Evolutionary conservation across 2,797 vertebrate genomes (phyloP).

Genomic region (Pangasius sanitwongsei): DNA sequence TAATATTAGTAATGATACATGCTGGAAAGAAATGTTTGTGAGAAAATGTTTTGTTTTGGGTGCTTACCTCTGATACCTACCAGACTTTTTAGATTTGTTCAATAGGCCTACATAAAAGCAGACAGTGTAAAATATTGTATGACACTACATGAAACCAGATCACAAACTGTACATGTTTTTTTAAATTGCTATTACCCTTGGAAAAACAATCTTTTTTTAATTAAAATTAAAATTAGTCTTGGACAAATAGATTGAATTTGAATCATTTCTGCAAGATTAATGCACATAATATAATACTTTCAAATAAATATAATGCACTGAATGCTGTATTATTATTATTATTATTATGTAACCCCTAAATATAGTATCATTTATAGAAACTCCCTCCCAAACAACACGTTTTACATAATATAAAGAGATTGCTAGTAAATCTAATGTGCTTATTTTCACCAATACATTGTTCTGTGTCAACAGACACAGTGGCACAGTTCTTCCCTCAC

Average conservation of each 20-base stretch:
- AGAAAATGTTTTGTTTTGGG: conserved; percentile 69
- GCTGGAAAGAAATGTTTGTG: conserved; percentile 78
- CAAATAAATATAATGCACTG: conserved; percentile 7
- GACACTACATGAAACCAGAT: conserved; percentile 77
- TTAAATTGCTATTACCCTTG: conserved; percentile 75
- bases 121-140: conserved; percentile 74
- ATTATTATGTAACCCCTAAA: background rate
- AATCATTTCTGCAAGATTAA: conserved; percentile 20
- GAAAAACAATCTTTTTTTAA: conserved; percentile 68
- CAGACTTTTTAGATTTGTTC: conserved; percentile 73
- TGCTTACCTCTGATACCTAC: conserved; percentile 79
- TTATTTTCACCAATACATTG: background rate
- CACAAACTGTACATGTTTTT: conserved; percentile 80
- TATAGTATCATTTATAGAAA: background rate
- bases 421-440: background rate
- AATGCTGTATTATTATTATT: conserved; percentile 7
- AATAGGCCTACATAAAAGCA: conserved; percentile 68
- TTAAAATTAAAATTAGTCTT: conserved; percentile 78
- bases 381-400: background rate
- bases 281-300: background rate
- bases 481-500: background rate
- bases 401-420: background rate
- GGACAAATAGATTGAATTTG: conserved; percentile 58
- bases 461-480: background rate
- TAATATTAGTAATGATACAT: conserved; percentile 62